Base-by-base conservation (phyloP, 2,888 invertebrate species). In the Willowsia nigromaculata region DNA sequence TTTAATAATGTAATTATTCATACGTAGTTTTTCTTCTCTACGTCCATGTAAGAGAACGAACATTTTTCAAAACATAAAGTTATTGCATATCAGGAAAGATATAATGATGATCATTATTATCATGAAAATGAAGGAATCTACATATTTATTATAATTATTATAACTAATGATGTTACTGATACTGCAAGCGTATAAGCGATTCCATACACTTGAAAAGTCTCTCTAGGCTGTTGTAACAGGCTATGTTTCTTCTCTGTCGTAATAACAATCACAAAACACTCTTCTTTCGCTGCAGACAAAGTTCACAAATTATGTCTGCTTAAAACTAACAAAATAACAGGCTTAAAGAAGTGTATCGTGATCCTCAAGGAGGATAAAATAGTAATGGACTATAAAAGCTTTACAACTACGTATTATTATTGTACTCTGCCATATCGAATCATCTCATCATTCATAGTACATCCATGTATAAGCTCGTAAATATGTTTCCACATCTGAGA, bases 401-500 rank as follows among this genome's bases (percentile, higher is more conserved):
- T 59, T n/a, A n/a, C n/a, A n/a, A n/a, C n/a, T n/a, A n/a, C n/a
- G n/a, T n/a, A n/a, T n/a, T n/a, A n/a, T 59, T 59, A 27, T 65
- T 30, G 13, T 74, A 25, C 25, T 7, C 68, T 25, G 33, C 25
- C 15, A 3, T 37, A 37, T 37, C 11, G 15, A 6, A 37, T n/a
- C 37, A 1, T 37, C 30, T 37, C 13, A 30, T 1, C n/a, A n/a
- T 7, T 71, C 5, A 71, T 6, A 37, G 37, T n/a, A n/a, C n/a
- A 6, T 9, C 9, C 43, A 18, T 22, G 50, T 18, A 50, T 50
- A 11, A 27, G n/a, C 76, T 76, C 76, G 50, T 76, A 76, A 76
- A 76, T 50, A 27, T 53, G 25, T 81, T 81, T 40, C 81, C 37
- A 33, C 18, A 81, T 40, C 37, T 81, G 62, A 81, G 43, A 81